Evolutionary conservation across 2,797 vertebrate species (phyloP).

Genomic region (Psittacula derbiana): DNA sequence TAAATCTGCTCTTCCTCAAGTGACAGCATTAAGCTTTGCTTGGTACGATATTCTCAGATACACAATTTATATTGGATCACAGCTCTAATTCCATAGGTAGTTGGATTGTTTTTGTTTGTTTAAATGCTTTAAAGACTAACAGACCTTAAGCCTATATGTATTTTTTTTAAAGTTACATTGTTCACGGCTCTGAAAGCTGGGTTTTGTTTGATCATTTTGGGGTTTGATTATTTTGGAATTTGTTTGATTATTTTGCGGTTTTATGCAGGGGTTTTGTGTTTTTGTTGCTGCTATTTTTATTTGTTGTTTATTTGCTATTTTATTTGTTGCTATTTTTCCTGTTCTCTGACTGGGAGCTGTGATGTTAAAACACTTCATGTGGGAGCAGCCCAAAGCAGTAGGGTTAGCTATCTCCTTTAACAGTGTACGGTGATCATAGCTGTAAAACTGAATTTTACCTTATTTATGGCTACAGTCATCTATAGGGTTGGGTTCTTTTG

Average conservation of each 20-base stretch:
- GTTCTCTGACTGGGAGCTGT: background rate
- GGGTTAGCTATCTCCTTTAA: background rate
- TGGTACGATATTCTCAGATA: accelerated
- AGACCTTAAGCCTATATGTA: background rate
- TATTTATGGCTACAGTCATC: background rate
- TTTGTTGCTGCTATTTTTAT: background rate
- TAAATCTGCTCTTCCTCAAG: background rate
- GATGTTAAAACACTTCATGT: background rate
- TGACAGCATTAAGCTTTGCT: background rate
- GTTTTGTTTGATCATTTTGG: background rate
- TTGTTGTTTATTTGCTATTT: background rate
- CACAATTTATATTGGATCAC: accelerated
- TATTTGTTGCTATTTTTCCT: background rate
- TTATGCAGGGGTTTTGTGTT: background rate
- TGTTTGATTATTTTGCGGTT: background rate
- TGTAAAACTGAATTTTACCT: background rate
- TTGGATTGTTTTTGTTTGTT: background rate
- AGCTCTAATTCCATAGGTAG: background rate
- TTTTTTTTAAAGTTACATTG: accelerated
- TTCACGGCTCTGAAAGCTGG: background rate
- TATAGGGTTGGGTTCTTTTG: background rate
- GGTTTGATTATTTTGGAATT: background rate
- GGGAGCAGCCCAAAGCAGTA: background rate
- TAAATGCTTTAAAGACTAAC: background rate
- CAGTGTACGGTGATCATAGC: accelerated